A percentile compares a stretch with the other conserved stretches of the same genome.
Evolutionary conservation across 2,888 invertebrate species (phyloP).

Genomic region (Morpho deidamia): DNA sequence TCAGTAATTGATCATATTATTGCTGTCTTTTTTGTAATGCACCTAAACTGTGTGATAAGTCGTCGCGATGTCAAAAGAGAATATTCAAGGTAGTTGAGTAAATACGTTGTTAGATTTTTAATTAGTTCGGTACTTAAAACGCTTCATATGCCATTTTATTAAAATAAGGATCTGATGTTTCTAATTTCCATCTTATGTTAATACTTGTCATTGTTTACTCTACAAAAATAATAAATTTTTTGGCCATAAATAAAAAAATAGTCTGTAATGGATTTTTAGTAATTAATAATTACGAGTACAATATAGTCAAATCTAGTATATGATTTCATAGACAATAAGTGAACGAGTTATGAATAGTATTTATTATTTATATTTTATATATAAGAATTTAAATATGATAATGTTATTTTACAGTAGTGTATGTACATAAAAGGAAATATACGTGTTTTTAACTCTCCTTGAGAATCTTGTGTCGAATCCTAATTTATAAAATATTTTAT

Average conservation of each 20-base stretch:
- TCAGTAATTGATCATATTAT: slow-evolving; percentile 7
- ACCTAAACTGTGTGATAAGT: slow-evolving; percentile 2
- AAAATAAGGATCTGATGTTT: slow-evolving; percentile 1
- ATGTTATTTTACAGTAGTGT: too few species aligned
- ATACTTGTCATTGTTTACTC: background rate
- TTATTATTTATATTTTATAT: background rate
- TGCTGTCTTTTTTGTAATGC: slow-evolving; percentile 5
- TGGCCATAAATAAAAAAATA: too few species aligned
- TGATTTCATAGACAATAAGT: slow-evolving; percentile 3
- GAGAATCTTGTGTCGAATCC: too few species aligned
- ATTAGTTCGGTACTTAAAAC: background rate
- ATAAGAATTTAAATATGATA: background rate
- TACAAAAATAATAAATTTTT: too few species aligned
- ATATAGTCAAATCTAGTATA: slow-evolving; percentile 20
- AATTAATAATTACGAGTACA: slow-evolving; percentile 11
- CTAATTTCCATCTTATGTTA: background rate
- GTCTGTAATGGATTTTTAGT: too few species aligned
- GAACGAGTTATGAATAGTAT: background rate
- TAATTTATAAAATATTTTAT: too few species aligned
- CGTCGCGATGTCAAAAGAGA: background rate
- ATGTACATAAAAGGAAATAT: too few species aligned
- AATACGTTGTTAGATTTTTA: background rate
- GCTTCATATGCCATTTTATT: slow-evolving; percentile 3
- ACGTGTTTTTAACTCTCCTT: too few species aligned
- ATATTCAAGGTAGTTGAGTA: background rate